Conservation (phyloP, 1,140 invertebrate species). For the Tetragonula clypearis region DNA sequence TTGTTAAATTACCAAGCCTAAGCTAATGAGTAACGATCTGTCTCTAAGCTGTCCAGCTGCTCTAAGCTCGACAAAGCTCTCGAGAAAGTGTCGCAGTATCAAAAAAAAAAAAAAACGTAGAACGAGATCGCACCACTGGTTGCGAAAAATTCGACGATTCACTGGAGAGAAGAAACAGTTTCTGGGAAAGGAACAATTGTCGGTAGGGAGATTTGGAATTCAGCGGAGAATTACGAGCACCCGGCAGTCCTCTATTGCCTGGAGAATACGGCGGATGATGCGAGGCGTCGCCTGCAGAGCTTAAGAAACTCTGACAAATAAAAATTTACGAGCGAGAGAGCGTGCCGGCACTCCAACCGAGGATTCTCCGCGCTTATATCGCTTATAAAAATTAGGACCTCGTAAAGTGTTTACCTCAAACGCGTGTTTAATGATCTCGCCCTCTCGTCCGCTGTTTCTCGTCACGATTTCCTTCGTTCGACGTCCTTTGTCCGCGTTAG, state of each 20-base stretch:
- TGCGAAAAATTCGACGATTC: too few species aligned
- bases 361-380: neutral
- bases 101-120: neutral
- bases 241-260: neutral
- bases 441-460: neutral
- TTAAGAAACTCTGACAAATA: slow-evolving; percentile 71
- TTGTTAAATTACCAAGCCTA: neutral
- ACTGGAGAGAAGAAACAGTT: neutral
- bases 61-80: neutral
- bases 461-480: neutral
- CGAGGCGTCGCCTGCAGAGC: slow-evolving; percentile 42
- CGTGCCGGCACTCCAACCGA: slow-evolving; percentile 8
- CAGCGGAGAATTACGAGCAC: neutral
- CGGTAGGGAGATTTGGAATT: neutral
- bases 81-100: neutral
- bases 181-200: neutral
- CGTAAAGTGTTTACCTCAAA: slow-evolving; percentile 18
- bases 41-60: too few species aligned
- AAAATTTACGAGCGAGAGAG: slow-evolving; percentile 70
- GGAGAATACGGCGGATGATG: neutral
- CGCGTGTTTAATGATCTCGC: neutral
- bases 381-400: slow-evolving; percentile 43
- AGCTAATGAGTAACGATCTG: too few species aligned
- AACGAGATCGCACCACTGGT: too few species aligned
- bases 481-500: too few species aligned